phyloP scores from a whole-genome alignment of 1,140 invertebrate species.

The Lucilia cuprina region DNA sequence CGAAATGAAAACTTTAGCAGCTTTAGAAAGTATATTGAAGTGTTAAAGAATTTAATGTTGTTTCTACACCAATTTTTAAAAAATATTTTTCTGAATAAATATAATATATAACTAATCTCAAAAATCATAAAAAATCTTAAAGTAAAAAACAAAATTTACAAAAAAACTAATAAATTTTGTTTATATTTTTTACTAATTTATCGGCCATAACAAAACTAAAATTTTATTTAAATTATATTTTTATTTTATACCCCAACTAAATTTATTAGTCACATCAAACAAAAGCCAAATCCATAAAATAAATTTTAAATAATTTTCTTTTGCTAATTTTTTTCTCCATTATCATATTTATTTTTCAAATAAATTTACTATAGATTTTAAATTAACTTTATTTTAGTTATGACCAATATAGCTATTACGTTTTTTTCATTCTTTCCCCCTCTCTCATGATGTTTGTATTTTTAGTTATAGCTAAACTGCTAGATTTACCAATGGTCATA shows the following conservation, averaged over 20 bases:
- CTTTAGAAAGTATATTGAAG: neutral
- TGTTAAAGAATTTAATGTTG: neutral
- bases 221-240: neutral
- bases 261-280: neutral
- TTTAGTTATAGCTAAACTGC: neutral
- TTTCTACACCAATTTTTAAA: neutral
- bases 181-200: too few relatives aligned
- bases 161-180: too few relatives aligned
- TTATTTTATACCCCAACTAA: neutral
- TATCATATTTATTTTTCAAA: neutral
- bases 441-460: neutral
- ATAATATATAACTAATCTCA: neutral
- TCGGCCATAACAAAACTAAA: too few relatives aligned
- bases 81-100: neutral
- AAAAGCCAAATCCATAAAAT: neutral
- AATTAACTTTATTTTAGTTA: neutral
- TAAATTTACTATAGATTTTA: neutral
- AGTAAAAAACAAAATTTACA: too few relatives aligned
- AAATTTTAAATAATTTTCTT: neutral
- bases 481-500: too few relatives aligned
- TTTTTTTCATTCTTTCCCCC: too few relatives aligned
- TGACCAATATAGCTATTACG: too few relatives aligned
- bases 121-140: too few relatives aligned
- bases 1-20: neutral
- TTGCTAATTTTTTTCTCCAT: neutral